These are phyloP conservation scores for Murina feae DNA, from an alignment of 2,113 vertebrate species.

Conservation along the genomic window DNA sequence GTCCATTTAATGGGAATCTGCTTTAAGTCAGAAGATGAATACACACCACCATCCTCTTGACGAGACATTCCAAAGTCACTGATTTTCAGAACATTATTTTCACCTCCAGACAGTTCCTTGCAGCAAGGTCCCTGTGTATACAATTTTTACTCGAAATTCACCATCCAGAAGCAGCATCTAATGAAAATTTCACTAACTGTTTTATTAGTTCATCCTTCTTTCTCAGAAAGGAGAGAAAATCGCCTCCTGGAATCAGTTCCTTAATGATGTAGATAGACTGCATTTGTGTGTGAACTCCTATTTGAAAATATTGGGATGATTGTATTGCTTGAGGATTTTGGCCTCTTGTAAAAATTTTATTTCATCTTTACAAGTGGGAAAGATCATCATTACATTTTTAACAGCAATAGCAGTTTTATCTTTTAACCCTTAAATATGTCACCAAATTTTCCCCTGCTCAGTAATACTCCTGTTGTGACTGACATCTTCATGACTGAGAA, in stretches of 20 bases:
- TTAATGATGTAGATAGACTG: conserved; percentile 78
- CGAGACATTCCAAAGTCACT: conserved; percentile 97
- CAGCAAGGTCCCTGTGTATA: conserved; percentile 96
- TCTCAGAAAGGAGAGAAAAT: conserved; percentile 94
- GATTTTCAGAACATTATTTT: conserved; percentile 94
- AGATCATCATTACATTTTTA: conserved; percentile 94
- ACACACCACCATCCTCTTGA: conserved; percentile 94
- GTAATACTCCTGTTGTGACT: conserved; percentile 88
- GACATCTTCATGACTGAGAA: conserved; percentile 92
- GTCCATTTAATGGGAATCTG: conserved; percentile 99
- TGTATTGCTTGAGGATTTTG: conserved; percentile 96
- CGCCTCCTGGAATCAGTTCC: conserved; percentile 82
- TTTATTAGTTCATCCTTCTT: conserved; percentile 97
- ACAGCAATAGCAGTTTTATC: conserved; percentile 91
- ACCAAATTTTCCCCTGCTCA: conserved; percentile 91
- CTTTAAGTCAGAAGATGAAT: conserved; percentile 96
- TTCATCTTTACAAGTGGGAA: conserved; percentile 87
- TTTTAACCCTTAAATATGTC: conserved; percentile 92
- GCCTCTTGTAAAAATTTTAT: conserved; percentile 94
- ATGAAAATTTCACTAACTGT: conserved; percentile 91
- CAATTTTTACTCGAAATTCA: conserved; percentile 92
- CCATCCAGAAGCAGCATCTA: conserved; percentile 94
- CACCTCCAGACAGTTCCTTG: conserved; percentile 93
- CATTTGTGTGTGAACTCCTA: conserved; percentile 92
- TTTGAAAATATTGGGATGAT: conserved; percentile 94